Base-by-base conservation (phyloP, 2,113 vertebrate genomes). In the Semicossyphus pulcher region DNA sequence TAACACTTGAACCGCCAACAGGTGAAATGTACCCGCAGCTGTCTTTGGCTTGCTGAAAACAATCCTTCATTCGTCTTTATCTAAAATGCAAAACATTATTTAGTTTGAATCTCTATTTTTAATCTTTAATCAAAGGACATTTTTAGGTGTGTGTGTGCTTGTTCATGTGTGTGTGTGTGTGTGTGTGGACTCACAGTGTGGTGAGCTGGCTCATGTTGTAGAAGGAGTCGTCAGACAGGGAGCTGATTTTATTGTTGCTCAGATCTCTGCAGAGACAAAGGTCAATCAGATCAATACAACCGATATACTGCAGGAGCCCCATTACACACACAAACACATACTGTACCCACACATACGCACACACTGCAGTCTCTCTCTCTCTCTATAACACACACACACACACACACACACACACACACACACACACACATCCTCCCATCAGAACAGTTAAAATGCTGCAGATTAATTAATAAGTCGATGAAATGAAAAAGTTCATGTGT, bases 131-230 rank as follows among this genome's bases (percentile, higher is more conserved):
- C 18, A 6, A 16, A 21, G 0, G 14, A 32, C 16, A 23, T 44
- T 28, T 18, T 28, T 42, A 37, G 32, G 51, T 51, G 47, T 29
- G 71, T 34, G 44, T 66, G 57, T 59, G 67, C 75, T 66, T 59
- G 70, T 67, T 64, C 57, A 53, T 60, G 58, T 58, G 63, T 64
- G 72, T 60, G 47, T 62, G 52, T 67, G 54, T 52, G 59, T 68
- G 76, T 25, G 44, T 26, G 53, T 25, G 51, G 5, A 96, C 97
- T 95, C 93, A 99, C 97, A 99, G 90, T 0, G 97, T 99, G 80
- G 97, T 99, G 74, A 99, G 97, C 81, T 99, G 97, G 88, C 95
- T 98, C 97, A 98, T 99, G 91, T 98, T 99, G 89, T 93, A 95
- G 88, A 99, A 99, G 72, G 97, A 97, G 7, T 96, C 95, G 10